These are phyloP conservation scores for Polyommatus icarus DNA, from an alignment of 2,888 invertebrate genomes.

Conservation along the genomic window DNA sequence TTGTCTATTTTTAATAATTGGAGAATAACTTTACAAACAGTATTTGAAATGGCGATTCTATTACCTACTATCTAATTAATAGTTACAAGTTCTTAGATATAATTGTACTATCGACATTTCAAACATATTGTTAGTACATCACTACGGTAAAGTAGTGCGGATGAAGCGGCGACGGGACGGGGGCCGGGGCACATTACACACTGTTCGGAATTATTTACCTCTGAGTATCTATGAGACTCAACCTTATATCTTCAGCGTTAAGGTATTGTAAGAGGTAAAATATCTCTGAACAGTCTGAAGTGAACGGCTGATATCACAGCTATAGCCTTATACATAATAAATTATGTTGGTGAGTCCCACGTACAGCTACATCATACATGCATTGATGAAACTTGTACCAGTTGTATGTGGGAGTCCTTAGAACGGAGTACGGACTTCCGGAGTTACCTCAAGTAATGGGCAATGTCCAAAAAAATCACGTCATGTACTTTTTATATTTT, in stretches of 20 bases:
- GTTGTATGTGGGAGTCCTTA: too few species aligned
- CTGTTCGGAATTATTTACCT: not conserved
- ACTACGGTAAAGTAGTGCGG: conserved; percentile 36
- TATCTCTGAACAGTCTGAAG: not conserved
- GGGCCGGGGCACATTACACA: conserved; percentile 46
- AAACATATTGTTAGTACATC: conserved; percentile 12
- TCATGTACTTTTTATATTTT: too few species aligned
- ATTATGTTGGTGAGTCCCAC: not conserved
- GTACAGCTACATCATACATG: not conserved
- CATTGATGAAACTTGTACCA: not conserved
- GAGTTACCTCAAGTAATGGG: not conserved
- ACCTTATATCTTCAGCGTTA: not conserved
- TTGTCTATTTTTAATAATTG: too few species aligned
- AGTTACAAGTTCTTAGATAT: too few species aligned
- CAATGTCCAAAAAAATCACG: too few species aligned
- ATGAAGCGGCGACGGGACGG: conserved; percentile 45
- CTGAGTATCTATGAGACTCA: not conserved
- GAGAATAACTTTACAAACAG: too few species aligned
- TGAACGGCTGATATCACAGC: conserved; percentile 11
- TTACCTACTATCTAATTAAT: too few species aligned
- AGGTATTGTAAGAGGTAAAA: not conserved
- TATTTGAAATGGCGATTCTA: too few species aligned
- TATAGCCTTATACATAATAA: conserved; percentile 2
- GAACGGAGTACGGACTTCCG: too few species aligned
- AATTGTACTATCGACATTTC: too few species aligned